Conservation (phyloP, 2,797 vertebrate genomes). For the Falco concolor region DNA sequence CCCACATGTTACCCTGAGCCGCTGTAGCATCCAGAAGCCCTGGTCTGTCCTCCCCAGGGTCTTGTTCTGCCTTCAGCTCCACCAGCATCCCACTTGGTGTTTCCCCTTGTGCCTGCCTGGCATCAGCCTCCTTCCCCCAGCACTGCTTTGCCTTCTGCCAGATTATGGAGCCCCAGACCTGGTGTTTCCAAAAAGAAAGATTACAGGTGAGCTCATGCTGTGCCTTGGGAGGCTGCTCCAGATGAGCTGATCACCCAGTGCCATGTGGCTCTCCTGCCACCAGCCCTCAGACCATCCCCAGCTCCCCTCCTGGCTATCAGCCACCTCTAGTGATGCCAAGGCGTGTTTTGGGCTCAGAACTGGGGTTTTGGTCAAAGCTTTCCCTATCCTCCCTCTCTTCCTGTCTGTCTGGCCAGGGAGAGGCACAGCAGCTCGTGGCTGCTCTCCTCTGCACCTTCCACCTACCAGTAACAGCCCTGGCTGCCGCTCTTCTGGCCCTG, state of each 20-base stretch:
- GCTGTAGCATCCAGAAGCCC: neutral
- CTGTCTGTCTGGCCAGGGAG: neutral
- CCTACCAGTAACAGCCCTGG: neutral
- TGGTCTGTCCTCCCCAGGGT: neutral
- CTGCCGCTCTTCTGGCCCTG: neutral
- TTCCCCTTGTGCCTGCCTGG: neutral
- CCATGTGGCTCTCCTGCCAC: neutral
- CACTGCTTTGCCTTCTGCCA: neutral
- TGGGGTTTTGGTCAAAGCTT: neutral
- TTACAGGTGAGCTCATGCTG: accelerated
- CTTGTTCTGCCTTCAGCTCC: neutral
- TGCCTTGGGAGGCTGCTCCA: neutral
- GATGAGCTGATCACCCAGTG: neutral
- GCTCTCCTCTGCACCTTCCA: neutral
- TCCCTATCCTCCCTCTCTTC: neutral
- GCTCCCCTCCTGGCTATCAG: neutral
- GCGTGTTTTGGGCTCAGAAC: neutral
- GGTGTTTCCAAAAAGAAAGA: accelerated
- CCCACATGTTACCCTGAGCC: accelerated
- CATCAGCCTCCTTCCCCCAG: neutral
- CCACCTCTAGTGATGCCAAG: neutral
- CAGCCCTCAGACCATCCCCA: neutral
- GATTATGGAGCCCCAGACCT: neutral
- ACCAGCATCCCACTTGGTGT: neutral
- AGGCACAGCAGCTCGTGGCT: neutral